These are phyloP conservation scores for Ascidia mentula DNA, from an alignment of 23 tunicate species.

Conservation along the genomic window DNA sequence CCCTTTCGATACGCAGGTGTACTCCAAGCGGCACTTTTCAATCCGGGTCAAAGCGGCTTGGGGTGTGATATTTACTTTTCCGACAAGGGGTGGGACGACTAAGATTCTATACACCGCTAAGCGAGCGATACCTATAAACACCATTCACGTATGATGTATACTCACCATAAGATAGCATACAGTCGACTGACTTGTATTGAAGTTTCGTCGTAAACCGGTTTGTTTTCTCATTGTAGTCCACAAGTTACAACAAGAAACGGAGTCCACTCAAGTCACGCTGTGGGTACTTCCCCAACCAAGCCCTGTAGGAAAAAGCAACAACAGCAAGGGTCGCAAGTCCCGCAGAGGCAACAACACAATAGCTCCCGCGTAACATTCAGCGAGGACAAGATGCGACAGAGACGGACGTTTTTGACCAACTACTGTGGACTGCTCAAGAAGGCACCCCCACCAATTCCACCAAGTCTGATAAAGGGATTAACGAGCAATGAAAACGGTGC, in stretches of 20 bases:
- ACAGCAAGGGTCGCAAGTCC: background rate
- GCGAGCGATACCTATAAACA: too few relatives aligned
- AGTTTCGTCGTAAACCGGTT: too few relatives aligned
- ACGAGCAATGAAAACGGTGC: slow-evolving; percentile 9
- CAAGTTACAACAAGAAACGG: background rate
- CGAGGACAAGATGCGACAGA: slow-evolving; percentile 10
- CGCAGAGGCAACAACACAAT: background rate
- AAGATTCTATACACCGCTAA: too few relatives aligned
- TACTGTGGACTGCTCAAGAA: slow-evolving; percentile 21
- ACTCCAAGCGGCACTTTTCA: too few relatives aligned
- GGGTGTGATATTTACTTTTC: too few relatives aligned
- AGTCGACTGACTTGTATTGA: too few relatives aligned
- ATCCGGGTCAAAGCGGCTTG: too few relatives aligned
- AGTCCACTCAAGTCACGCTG: background rate
- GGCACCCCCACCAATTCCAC: slow-evolving; percentile 23
- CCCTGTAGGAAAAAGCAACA: background rate
- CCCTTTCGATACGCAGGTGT: too few relatives aligned
- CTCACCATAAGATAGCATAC: too few relatives aligned
- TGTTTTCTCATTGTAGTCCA: background rate
- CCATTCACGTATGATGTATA: too few relatives aligned
- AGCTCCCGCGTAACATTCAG: background rate
- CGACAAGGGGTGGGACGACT: too few relatives aligned
- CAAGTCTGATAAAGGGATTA: slow-evolving; percentile 27
- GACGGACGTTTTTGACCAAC: slow-evolving; percentile 30
- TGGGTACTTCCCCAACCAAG: background rate